Evolutionary conservation across 2,888 invertebrate species (phyloP).

Genomic region (Nematopogon swammerdamellus): DNA sequence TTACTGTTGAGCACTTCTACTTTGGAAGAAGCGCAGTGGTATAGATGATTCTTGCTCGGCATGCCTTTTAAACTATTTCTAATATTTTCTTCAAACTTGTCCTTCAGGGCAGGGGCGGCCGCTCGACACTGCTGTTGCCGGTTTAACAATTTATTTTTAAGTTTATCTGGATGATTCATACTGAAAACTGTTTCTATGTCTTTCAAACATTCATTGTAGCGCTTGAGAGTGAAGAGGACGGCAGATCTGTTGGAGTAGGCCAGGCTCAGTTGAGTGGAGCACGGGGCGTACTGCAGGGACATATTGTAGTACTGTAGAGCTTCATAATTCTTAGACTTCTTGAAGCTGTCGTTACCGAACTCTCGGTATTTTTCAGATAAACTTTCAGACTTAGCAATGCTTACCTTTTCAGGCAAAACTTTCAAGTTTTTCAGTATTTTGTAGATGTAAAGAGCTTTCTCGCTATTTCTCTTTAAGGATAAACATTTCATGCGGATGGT

Average conservation of each 20-base stretch:
- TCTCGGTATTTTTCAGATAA: constrained; percentile 53
- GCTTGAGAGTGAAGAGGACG: constrained; percentile 61
- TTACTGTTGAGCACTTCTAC: constrained; percentile 55
- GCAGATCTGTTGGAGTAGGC: constrained; percentile 78
- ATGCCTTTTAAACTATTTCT: constrained; percentile 17
- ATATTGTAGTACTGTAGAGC: constrained; percentile 62
- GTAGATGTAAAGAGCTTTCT: constrained; percentile 47
- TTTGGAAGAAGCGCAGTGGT: constrained; percentile 62
- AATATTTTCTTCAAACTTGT: constrained; percentile 3
- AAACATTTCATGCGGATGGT: constrained; percentile 29
- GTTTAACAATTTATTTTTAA: constrained; percentile 59
- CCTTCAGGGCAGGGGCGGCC: constrained; percentile 5
- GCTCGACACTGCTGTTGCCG: constrained; percentile 52
- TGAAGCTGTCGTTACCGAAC: constrained; percentile 57
- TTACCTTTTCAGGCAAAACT: constrained; percentile 30
- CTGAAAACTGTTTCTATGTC: constrained; percentile 65
- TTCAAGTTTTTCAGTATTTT: constrained; percentile 33
- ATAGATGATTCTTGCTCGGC: constrained; percentile 28
- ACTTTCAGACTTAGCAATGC: constrained; percentile 42
- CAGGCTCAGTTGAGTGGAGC: constrained; percentile 58
- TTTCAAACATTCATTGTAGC: constrained; percentile 62
- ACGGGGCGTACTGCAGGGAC: constrained; percentile 61
- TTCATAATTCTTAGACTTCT: constrained; percentile 39
- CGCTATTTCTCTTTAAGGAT: constrained; percentile 30
- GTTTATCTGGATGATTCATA: constrained; percentile 57